Percentiles rank a stretch among this genome's conserved stretches.
These are phyloP conservation scores for Ichneumon xanthorius DNA, from an alignment of 2,888 invertebrate genomes.

Conservation along the genomic window DNA sequence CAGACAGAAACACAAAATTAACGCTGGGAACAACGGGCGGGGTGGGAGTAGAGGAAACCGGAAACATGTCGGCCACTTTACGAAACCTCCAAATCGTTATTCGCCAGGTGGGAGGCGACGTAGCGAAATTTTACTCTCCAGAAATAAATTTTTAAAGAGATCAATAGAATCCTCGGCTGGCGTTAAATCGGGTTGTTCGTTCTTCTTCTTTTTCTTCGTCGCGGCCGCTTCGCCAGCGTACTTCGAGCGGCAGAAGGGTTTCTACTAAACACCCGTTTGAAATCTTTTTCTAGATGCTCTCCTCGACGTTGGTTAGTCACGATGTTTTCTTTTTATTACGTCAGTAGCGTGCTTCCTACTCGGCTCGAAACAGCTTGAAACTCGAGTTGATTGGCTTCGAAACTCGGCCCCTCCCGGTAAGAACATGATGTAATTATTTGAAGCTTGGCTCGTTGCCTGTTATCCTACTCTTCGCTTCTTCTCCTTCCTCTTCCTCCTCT, in stretches of 20 bases:
- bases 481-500: not conserved
- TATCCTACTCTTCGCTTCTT: constrained; percentile 18
- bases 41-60: not conserved
- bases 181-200: not conserved
- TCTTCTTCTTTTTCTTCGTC: not conserved
- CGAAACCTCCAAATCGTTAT: constrained; percentile 24
- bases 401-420: constrained; percentile 63
- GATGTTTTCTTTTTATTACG: constrained; percentile 10
- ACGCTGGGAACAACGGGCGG: constrained; percentile 15
- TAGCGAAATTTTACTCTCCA: constrained; percentile 18
- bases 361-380: constrained; percentile 65
- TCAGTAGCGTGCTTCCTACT: constrained; percentile 14
- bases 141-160: not conserved
- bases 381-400: constrained; percentile 74
- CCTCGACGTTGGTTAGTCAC: constrained; percentile 20
- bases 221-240: not conserved
- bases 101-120: not conserved
- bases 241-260: not conserved
- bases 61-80: not conserved
- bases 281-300: constrained; percentile 15
- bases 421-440: constrained; percentile 75
- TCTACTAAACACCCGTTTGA: constrained; percentile 5
- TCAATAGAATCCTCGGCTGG: not conserved
- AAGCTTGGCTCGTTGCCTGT: constrained; percentile 60
- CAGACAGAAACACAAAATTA: constrained; percentile 38